Conservation (phyloP, 2,888 invertebrate genomes). For the Mimachlamys varia region DNA sequence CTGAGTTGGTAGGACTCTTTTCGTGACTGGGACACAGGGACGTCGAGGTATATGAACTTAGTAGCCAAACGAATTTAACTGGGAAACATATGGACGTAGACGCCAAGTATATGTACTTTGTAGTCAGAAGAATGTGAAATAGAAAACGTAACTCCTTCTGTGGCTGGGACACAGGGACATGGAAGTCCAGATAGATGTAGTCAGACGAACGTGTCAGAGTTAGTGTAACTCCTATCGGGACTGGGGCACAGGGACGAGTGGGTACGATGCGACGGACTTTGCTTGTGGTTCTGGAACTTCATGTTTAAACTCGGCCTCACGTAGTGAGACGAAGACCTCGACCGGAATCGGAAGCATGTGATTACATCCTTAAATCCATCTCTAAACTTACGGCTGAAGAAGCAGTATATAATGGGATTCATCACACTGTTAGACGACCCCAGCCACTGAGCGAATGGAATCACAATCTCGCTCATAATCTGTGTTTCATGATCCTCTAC, state of each 20-base stretch:
- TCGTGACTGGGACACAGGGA: background rate
- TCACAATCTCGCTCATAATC: slow-evolving; percentile 87
- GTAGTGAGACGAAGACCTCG: background rate
- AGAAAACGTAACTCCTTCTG: background rate
- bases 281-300: background rate
- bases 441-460: slow-evolving; percentile 96
- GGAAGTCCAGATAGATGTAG: no score
- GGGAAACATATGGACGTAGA: no score
- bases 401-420: slow-evolving; percentile 96
- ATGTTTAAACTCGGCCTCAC: background rate
- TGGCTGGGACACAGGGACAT: background rate
- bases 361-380: slow-evolving; percentile 87
- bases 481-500: slow-evolving; percentile 42
- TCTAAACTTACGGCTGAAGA: slow-evolving; percentile 96
- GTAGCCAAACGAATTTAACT: background rate
- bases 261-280: background rate
- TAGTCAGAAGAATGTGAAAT: no score
- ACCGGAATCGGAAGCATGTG: slow-evolving; percentile 47
- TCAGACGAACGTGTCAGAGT: background rate
- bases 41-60: no score
- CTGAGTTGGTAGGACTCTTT: background rate
- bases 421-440: slow-evolving; percentile 97
- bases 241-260: slow-evolving; percentile 13
- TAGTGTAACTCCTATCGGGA: slow-evolving; percentile 5
- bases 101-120: no score